Conservation (phyloP, 2,113 vertebrate species). For the Cavia aperea region DNA sequence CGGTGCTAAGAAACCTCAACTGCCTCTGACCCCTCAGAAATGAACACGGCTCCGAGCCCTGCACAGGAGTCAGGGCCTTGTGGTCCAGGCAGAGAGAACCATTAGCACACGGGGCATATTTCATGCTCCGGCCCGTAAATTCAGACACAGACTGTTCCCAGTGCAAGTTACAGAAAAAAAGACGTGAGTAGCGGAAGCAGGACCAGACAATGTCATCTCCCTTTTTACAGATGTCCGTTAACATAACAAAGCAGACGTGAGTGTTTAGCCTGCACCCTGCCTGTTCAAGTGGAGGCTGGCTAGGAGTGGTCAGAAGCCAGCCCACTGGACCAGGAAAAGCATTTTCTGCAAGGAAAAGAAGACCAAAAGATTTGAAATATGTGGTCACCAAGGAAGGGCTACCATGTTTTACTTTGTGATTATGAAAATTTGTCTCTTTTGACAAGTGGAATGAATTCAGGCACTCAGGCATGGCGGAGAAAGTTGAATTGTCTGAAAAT, state of each 20-base stretch:
- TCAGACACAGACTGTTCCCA: constrained; percentile 15
- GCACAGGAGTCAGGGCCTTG: neutral
- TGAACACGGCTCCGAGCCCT: neutral
- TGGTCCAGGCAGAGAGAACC: constrained; percentile 3
- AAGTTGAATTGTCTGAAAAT: constrained; percentile 83
- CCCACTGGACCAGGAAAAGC: constrained; percentile 41
- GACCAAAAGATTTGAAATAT: constrained; percentile 65
- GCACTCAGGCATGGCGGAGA: constrained; percentile 77
- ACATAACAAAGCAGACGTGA: constrained; percentile 60
- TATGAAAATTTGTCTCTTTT: constrained; percentile 81
- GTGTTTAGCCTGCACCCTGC: constrained; percentile 20
- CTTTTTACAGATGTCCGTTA: constrained; percentile 52
- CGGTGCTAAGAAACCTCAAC: neutral
- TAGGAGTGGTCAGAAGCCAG: constrained; percentile 48
- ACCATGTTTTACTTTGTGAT: constrained; percentile 78
- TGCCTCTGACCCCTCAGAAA: constrained; percentile 4
- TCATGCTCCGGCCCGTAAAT: neutral
- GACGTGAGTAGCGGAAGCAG: neutral
- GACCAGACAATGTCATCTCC: constrained; percentile 23
- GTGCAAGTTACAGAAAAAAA: constrained; percentile 38
- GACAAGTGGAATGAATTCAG: constrained; percentile 82
- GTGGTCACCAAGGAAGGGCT: constrained; percentile 69
- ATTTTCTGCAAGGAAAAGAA: constrained; percentile 49
- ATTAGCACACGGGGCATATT: neutral
- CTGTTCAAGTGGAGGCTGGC: constrained; percentile 9